These are phyloP conservation scores for Chrysemys picta DNA, from an alignment of 2,113 vertebrate genomes.

Conservation along the genomic window DNA sequence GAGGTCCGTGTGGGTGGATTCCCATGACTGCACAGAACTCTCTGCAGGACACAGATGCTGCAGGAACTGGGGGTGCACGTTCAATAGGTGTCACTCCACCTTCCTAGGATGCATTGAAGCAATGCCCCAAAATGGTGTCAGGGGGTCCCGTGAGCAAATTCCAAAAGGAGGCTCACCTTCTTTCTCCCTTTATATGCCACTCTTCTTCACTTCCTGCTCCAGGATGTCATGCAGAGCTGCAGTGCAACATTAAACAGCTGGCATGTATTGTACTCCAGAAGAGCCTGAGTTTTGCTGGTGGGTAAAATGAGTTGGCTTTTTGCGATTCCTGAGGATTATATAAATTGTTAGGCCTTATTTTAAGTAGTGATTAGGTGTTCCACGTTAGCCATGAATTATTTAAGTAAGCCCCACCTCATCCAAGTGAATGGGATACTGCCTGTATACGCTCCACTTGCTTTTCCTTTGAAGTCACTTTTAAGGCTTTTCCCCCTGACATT, in stretches of 20 bases:
- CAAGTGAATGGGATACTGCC: neutral
- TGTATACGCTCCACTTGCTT: neutral
- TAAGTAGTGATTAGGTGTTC: conserved; percentile 1
- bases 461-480: neutral
- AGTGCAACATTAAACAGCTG: neutral
- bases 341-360: neutral
- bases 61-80: neutral
- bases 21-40: neutral
- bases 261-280: neutral
- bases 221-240: neutral
- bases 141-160: neutral
- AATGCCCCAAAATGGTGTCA: neutral
- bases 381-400: conserved; percentile 15
- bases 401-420: neutral
- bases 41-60: neutral
- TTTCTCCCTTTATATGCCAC: neutral
- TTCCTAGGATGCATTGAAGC: neutral
- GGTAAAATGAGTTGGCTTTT: neutral
- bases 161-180: neutral
- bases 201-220: neutral
- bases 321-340: neutral
- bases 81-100: neutral
- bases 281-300: neutral
- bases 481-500: neutral
- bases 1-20: neutral